A percentile compares a stretch with the other conserved stretches of the same genome.
phyloP scores from a whole-genome alignment of 2,113 vertebrate species.

The Aldabrachelys gigantea region DNA sequence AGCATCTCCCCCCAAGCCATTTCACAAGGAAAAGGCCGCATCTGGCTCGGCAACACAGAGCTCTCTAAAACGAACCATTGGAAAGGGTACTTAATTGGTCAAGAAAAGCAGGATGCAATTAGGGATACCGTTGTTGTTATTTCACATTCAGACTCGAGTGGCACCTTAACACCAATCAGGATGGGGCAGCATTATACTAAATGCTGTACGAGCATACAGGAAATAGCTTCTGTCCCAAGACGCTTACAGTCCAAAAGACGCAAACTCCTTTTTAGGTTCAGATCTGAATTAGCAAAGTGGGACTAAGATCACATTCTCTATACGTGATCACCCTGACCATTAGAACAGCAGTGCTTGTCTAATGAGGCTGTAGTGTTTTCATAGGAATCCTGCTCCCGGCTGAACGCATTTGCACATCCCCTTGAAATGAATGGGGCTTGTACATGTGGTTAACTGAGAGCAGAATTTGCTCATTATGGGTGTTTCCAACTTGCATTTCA shows the following conservation, averaged over 20 bases:
- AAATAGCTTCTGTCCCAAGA: background rate
- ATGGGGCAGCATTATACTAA: background rate
- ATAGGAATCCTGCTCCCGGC: background rate
- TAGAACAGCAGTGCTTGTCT: background rate
- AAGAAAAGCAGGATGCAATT: background rate
- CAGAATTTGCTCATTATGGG: background rate
- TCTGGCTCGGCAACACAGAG: background rate
- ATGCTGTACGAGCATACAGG: background rate
- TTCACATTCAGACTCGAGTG: background rate
- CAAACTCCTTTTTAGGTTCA: background rate
- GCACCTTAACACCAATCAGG: background rate
- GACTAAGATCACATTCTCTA: background rate
- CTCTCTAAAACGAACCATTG: background rate
- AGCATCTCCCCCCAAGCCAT: background rate
- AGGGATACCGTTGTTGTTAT: background rate
- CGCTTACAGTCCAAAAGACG: background rate
- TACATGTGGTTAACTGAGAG: background rate
- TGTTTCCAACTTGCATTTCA: background rate
- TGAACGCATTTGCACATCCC: background rate
- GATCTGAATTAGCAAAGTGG: background rate
- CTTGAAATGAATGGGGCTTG: fast-evolving
- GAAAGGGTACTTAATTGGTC: background rate
- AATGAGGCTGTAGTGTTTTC: background rate
- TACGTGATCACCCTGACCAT: background rate
- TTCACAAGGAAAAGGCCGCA: background rate